Evolutionary conservation across 1,140 invertebrate genomes (phyloP), one percentile per base, ranked within the genome.

Genomic region (Coenobita brevimanus): DNA sequence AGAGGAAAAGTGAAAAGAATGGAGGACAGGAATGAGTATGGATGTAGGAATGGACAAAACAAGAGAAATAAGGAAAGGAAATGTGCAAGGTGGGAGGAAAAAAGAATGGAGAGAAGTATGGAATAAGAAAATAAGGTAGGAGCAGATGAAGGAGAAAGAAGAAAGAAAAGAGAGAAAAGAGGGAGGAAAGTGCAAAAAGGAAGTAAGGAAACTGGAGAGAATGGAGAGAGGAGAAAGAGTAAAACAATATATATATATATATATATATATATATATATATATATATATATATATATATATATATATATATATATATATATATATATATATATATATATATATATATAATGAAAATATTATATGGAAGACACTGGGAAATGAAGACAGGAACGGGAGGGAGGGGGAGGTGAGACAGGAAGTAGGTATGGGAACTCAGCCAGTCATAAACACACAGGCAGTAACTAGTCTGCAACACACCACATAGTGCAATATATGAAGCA

Each of bases 281-380:
- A 71, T 71, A 71, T 71, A 71, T 71, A 71, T 71, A 71, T 27
- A 71, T 71, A 71, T 71, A 71, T 71, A 71, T 27, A 71, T 71
- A 71, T 71, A 50, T 50, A 50, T 50, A 50, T 50, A 50, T 50
- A 50, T 50, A 6, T 8, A 6, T 50, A 50, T 8, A 8, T 8
- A 6, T 50, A 50, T 50, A 50, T 50, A 50, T 8, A 8, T 8
- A 6, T 50, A 50, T 50, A 50, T 6, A 50, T 13, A 36, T 36
- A 41, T 38, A 75, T 75, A 75, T 75, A 75, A 33, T 17, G 27
- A 76, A 38, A n/a, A n/a, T n/a, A n/a, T n/a, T n/a, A n/a, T n/a
- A n/a, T n/a, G n/a, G n/a, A n/a, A n/a, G n/a, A n/a, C n/a, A n/a
- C n/a, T n/a, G n/a, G n/a, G n/a, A n/a, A n/a, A n/a, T n/a, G n/a